Evolutionary conservation across 2,797 vertebrate species (phyloP), one percentile per base, ranked within the genome.

Genomic region (Heteromormyrus szaboi): DNA sequence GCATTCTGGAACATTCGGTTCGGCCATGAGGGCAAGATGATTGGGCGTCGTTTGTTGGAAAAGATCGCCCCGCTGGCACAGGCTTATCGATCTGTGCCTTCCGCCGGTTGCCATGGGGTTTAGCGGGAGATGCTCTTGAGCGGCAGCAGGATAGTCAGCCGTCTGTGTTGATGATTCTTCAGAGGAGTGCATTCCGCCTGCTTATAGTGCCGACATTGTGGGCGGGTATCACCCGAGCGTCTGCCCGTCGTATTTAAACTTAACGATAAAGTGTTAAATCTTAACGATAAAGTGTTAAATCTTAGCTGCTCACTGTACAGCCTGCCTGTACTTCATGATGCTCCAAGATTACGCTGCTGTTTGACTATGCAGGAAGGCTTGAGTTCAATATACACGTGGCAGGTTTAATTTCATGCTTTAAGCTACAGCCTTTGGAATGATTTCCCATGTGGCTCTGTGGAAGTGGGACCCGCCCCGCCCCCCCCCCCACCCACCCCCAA

Each of bases 391-490:
- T 88, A 87, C 50, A 62, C 22, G 17, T 65, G 76, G 81, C 17
- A 76, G 72, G 22, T 84, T 87, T 86, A 87, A 50, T 87, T 46
- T 89, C 53, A 84, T 65, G 89, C 41, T 79, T 89, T 51, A 81
- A 33, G 41, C 53, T 88, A 54, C 76, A n/a, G 86, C 12, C 19
- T 14, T 33, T 88, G 41, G 44, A 22, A 50, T 88, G 79, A 84
- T 89, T 89, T 87, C 86, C 89, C 89, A 88, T 51, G 89, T 62
- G 89, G 72, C 53, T 19, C 76, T 83, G 89, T 41, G 83, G 33
- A 53, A 29, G 9, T 6, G 17, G 48, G 37, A 41, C 54, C 7
- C 14, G 3, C 48, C 54, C 7, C 14, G 3, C 48, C 22, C n/a
- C 41, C 29, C 29, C 33, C 59, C 83, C 25, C 1, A 19, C 68